Base-by-base conservation (phyloP, 2,888 invertebrate genomes). In the Lasioglossum zephyrum region DNA sequence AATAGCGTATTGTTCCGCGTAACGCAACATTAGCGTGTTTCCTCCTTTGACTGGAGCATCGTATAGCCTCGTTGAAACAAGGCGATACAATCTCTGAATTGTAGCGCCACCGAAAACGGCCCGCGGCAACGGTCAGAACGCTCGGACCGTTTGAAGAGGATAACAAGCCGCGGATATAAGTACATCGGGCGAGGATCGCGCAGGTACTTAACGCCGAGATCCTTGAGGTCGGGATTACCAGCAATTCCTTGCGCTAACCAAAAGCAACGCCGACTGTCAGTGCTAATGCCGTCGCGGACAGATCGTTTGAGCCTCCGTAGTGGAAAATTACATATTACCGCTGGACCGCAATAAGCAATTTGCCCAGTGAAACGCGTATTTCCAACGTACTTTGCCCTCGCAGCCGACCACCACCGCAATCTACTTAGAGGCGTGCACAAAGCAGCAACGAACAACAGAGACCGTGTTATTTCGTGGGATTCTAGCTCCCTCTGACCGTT, bases 311-410 rank as follows among this genome's bases (percentile, higher is more conserved):
- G 36, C 81, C 81, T 60, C 77, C 78, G 69, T 73, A 73, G 75
- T 39, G 76, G 87, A 84, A 87, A 86, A 87, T 87, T 86, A 87
- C 87, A 80, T 86, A 86, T 83, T 83, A 82, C 87, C 60, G 63
- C 53, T 53, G 69, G 63, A 76, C 80, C 80, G 83, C 87, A 87
- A 87, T 87, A 86, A 87, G 87, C 87, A 87, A 87, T 87, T 84
- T 84, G 80, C 81, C 41, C 70, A 22, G 41, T 53, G 81, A 60
- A 81, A 87, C 87, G 73, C 87, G 81, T 82, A 84, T 81, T 84
- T 87, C 73, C 79, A 83, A 72, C 79, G 87, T 87, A 87, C 77
- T 87, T 87, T 78, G 70, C 81, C 47, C 3, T 49, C 26, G 44
- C 18, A 60, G 63, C 44, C 6, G 18, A 36, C 63, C 74, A 49